phyloP scores from a whole-genome alignment of 2,797 vertebrate genomes.

The Falco berigora region DNA sequence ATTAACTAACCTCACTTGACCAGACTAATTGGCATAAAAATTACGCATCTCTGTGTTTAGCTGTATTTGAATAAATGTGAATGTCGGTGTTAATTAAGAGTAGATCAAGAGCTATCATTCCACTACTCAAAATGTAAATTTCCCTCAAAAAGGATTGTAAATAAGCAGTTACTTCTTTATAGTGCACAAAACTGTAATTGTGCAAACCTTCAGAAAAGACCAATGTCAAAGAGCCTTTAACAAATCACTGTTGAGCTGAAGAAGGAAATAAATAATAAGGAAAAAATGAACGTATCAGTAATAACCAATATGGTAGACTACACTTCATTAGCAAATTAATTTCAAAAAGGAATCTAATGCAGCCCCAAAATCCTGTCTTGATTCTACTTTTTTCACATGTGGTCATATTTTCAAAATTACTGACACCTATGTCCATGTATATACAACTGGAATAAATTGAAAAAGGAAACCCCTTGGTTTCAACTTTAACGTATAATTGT shows the following conservation, averaged over 20 bases:
- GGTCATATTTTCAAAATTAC: background rate
- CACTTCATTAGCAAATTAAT: background rate
- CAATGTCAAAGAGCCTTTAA: background rate
- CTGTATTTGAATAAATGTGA: constrained; percentile 10
- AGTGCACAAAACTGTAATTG: background rate
- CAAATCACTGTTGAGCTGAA: background rate
- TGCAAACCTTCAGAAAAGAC: background rate
- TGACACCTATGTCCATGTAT: background rate
- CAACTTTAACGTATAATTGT: background rate
- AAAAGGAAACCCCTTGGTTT: background rate
- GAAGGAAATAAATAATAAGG: background rate
- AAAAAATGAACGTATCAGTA: too few relatives aligned
- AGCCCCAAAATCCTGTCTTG: background rate
- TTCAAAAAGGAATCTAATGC: background rate
- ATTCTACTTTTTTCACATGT: background rate
- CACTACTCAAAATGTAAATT: constrained; percentile 1
- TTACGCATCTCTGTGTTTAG: background rate
- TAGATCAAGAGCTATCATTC: constrained; percentile 10
- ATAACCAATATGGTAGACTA: background rate
- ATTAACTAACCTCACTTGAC: constrained; percentile 29
- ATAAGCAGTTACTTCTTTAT: background rate
- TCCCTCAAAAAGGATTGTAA: constrained; percentile 4
- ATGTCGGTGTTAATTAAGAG: constrained; percentile 29
- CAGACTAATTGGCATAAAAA: constrained; percentile 42
- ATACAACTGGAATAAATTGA: background rate